Conservation (phyloP, 2,797 vertebrate species). For the Scleropages formosus region DNA sequence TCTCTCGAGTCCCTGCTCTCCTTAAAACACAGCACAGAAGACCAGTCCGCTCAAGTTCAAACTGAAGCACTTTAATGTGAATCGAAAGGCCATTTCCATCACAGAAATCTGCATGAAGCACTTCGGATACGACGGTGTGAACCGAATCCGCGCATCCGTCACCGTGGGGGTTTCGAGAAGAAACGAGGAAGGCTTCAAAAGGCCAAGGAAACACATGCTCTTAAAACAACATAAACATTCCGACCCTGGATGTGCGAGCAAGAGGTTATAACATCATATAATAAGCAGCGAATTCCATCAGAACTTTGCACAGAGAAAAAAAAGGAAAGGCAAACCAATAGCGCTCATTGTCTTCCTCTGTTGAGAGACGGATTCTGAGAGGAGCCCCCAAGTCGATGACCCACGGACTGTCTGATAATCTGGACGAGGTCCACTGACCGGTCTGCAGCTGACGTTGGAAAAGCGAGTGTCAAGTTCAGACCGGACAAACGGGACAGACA, state of each 20-base stretch:
- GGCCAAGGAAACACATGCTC: neutral
- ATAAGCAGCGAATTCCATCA: neutral
- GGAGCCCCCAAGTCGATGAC: neutral
- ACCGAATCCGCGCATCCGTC: conserved; percentile 4
- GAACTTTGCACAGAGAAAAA: neutral
- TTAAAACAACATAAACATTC: conserved; percentile 5
- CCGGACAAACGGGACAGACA: neutral
- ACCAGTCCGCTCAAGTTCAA: no score
- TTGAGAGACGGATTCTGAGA: neutral
- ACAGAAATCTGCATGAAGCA: no score
- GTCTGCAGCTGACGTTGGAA: neutral
- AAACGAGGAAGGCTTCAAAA: conserved; percentile 8
- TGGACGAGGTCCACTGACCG: neutral
- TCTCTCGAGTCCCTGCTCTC: no score
- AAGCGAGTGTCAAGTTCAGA: neutral
- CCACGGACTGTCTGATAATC: neutral
- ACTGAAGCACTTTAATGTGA: neutral
- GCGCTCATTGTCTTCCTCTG: neutral
- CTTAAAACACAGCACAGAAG: no score
- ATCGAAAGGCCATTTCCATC: neutral
- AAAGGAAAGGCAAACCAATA: neutral
- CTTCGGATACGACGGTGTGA: neutral
- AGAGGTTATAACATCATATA: neutral
- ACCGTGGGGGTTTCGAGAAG: conserved; percentile 1
- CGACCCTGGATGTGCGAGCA: conserved; percentile 1